phyloP scores from a whole-genome alignment of 2,888 invertebrate species.

The Microdon myrmicae region DNA sequence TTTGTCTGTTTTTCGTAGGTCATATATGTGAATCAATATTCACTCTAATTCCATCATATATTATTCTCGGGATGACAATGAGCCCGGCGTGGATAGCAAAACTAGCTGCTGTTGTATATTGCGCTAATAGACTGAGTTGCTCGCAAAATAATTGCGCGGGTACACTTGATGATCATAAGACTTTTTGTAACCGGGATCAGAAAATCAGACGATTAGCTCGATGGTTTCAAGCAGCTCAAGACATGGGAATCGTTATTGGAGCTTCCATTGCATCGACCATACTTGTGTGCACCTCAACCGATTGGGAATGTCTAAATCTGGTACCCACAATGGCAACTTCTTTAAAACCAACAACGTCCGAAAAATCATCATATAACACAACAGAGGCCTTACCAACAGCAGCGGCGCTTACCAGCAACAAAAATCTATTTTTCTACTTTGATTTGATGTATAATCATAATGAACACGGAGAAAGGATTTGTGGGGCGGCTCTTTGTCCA shows the following conservation, averaged over 20 bases:
- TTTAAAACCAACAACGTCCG: not conserved
- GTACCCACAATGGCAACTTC: conserved; percentile 14
- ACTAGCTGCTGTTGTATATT: conserved; percentile 62
- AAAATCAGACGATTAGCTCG: conserved; percentile 69
- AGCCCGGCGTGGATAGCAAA: conserved; percentile 66
- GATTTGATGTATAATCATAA: conserved; percentile 70
- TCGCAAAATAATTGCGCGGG: conserved; percentile 62
- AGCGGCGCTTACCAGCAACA: conserved; percentile 10
- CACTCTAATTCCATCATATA: conserved; percentile 69
- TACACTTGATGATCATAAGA: conserved; percentile 63
- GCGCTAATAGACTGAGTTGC: conserved; percentile 64
- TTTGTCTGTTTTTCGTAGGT: conserved; percentile 72
- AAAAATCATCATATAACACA: not conserved
- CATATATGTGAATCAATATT: conserved; percentile 71
- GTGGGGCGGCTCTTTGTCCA: conserved; percentile 72
- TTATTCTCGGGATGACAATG: conserved; percentile 71
- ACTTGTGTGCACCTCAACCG: conserved; percentile 64
- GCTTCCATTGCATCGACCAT: conserved; percentile 69
- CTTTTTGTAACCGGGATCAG: conserved; percentile 65
- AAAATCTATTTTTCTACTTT: conserved; percentile 54
- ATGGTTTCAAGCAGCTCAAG: conserved; percentile 70
- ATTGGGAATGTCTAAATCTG: conserved; percentile 59
- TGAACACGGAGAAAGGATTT: conserved; percentile 70
- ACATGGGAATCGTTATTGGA: conserved; percentile 71
- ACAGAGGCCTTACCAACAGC: conserved; percentile 19